Evolutionary conservation across 2,113 vertebrate species (phyloP).

Genomic region (Thryonomys swinderianus): DNA sequence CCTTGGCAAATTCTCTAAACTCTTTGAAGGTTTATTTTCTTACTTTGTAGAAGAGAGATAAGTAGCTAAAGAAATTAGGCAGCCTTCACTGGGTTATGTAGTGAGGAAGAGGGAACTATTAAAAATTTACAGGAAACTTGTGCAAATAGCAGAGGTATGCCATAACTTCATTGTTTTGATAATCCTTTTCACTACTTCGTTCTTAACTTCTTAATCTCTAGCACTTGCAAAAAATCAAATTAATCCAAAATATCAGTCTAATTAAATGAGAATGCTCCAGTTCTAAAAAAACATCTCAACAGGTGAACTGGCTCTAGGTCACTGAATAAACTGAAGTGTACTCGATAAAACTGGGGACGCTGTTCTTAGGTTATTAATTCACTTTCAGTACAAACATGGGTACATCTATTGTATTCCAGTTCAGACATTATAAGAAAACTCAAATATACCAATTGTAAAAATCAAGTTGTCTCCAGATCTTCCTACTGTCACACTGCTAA

Average conservation of each 20-base stretch:
- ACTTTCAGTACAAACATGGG: not conserved
- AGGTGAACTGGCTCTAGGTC: not conserved
- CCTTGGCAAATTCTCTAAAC: not conserved
- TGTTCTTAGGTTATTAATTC: not conserved
- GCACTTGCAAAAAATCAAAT: not conserved
- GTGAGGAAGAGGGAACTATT: not conserved
- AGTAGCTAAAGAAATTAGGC: not conserved
- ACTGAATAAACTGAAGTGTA: not conserved
- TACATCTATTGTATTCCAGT: not conserved
- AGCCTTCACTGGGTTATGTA: not conserved
- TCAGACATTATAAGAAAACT: slow-evolving; percentile 40
- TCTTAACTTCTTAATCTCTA: not conserved
- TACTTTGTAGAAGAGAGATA: not conserved
- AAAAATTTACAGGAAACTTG: not conserved
- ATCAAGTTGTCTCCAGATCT: not conserved
- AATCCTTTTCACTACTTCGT: not conserved
- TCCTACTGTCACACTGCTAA: not conserved
- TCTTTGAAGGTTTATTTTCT: not conserved
- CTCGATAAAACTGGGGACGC: not conserved
- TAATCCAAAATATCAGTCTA: not conserved
- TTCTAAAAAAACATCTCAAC: not conserved
- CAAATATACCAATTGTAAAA: slow-evolving; percentile 27
- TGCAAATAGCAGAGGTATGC: not conserved
- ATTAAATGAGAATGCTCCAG: not conserved
- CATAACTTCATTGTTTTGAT: not conserved